Evolutionary conservation across 2,113 vertebrate species (phyloP), one percentile per base, ranked within the genome.

Genomic region (Callopanchax toddi): DNA sequence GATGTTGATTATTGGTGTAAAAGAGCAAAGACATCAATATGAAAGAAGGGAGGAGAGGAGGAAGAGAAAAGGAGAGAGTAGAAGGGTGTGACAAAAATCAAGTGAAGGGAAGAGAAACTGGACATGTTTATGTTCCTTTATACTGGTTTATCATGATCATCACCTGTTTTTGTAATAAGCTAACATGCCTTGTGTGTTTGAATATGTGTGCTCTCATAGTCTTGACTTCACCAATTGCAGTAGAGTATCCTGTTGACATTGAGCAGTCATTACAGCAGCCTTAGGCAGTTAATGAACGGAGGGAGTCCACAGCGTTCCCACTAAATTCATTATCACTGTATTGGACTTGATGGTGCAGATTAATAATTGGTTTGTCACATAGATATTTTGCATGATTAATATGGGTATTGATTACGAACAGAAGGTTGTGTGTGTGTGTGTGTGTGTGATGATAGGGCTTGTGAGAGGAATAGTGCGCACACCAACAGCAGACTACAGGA

Each of bases 201-300:
- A 8, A n/a, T 26, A 46, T 25, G 58, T 23, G 43, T 10, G 18
- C 1, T 13, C 15, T 1, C 18, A 34, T 16, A 39, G 5, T 42
- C 44, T 37, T 37, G 1, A 52, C 58, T 72, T 77, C 86, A 79
- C 91, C 90, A 89, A 93, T 90, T 90, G 80, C 36, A 55, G 73
- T 78, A 84, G 87, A 90, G 89, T 88, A 91, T 86, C 86, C 87
- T 54, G 86, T 78, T 91, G 92, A 92, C 91, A 92, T 90, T 89
- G 91, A 91, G 87, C 90, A 91, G 89, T 92, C 90, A 87, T 87
- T 94, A 91, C 84, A 60, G 79, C 85, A 87, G 87, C 91, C 89
- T 90, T 92, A 92, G 92, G 89, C 90, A 93, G 87, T 94, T 94
- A 92, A 94, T 94, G 92, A 94, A 94, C 78, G 89, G 89, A 92